Base-by-base conservation (phyloP, 1,140 invertebrate genomes). In the Drosophila kurseongensis region DNA sequence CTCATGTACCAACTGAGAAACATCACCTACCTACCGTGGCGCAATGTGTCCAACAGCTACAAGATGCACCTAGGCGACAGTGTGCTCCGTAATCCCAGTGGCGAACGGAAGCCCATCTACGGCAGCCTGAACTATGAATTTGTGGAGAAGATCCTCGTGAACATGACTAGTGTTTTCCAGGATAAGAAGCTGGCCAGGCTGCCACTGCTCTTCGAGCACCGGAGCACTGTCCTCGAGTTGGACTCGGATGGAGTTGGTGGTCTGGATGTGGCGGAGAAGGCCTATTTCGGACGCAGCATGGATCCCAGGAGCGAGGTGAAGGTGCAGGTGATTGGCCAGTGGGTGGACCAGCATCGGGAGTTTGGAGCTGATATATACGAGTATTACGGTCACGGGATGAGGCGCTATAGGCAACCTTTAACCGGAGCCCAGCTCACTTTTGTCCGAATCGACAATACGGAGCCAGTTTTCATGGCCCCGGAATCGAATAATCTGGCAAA, bases 301-400 rank as follows among this genome's bases (percentile, higher is more conserved):
- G 90, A 91, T 45, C 47, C 90, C 5, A 57, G 63, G 18, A 91
- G 77, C 18, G 86, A 88, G 35, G 90, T 91, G 4, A 79, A 80
- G 16, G 65, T 91, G 0, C 85, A 91, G 50, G 66, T 91, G 23
- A 85, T 90, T 63, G 90, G 90, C 5, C 90, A 91, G 42, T 91
- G 90, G 90, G 72, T 77, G 4, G 90, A 91, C 57, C 80, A 90
- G 67, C 80, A 78, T n/a, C 68, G 86, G 4, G 65, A 84, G 42
- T 90, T 91, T 9, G 74, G 27, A 18, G 90, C 90, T n/a, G 90
- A 91, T 41, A 77, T 91, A 38, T 90, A 82, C 52, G 90, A 91
- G 57, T 91, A 91, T 36, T 91, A 68, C 42, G 90, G 90, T 7
- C 59, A 88, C 36, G 90, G 85, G 2, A 36, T 91, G 5, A 60